Percentiles rank a stretch among this genome's conserved stretches.
Evolutionary conservation across 1,140 invertebrate genomes (phyloP).

Genomic region (Caenorhabditis brenneri): DNA sequence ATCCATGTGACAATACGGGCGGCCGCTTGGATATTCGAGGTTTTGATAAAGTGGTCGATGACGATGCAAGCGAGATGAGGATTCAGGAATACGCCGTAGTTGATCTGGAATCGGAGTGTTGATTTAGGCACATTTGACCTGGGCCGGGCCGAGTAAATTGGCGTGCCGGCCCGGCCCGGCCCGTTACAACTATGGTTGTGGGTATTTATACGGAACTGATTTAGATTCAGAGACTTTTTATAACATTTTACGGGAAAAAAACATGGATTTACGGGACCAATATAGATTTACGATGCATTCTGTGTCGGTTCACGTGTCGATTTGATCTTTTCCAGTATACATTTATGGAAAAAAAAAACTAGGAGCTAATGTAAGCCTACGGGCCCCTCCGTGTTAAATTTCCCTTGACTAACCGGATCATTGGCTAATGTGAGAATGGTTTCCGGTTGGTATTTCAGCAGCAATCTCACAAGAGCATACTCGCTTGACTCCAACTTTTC

Average conservation of each 20-base stretch:
- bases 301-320: no score
- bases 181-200: no score
- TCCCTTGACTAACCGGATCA: slow-evolving; percentile 76
- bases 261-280: no score
- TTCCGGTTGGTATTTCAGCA: slow-evolving; percentile 75
- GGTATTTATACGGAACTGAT: no score
- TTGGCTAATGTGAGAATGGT: slow-evolving; percentile 79
- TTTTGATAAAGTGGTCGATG: slow-evolving; percentile 81
- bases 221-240: no score
- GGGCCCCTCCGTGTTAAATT: neutral
- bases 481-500: slow-evolving; percentile 81
- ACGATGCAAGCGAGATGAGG: slow-evolving; percentile 80
- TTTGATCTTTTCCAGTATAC: no score
- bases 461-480: slow-evolving; percentile 80
- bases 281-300: no score
- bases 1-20: slow-evolving; percentile 80
- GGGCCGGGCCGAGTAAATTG: no score
- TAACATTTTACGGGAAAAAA: no score
- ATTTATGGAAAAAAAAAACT: no score
- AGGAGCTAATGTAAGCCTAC: no score
- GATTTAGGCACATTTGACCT: neutral
- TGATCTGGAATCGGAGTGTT: slow-evolving; percentile 73
- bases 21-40: slow-evolving; percentile 77
- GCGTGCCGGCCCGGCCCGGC: no score
- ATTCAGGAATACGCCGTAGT: slow-evolving; percentile 89